Conservation (phyloP, 2,888 invertebrate genomes). For the Xestoiulus laeticollis region DNA sequence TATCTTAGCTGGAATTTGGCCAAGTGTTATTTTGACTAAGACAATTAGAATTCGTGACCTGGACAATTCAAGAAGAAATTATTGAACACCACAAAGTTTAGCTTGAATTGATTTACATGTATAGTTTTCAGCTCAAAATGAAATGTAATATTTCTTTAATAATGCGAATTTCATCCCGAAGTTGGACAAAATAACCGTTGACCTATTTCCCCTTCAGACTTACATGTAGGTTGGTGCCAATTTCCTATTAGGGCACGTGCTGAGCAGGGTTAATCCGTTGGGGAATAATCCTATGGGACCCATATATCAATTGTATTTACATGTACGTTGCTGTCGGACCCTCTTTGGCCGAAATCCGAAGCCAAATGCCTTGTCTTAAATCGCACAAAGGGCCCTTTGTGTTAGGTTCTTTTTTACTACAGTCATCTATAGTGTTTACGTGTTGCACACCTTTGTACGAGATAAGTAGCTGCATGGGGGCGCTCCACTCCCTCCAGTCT, state of each 20-base stretch:
- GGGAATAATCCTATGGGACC: not conserved
- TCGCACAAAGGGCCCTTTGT: conserved; percentile 19
- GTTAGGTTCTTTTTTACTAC: not conserved
- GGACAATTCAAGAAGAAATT: too few relatives aligned
- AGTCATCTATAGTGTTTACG: not conserved
- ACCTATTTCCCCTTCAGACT: too few relatives aligned
- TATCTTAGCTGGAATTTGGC: too few relatives aligned
- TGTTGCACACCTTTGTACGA: not conserved
- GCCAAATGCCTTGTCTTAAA: not conserved
- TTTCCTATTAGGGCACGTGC: not conserved
- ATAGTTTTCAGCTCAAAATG: too few relatives aligned
- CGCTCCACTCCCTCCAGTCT: conserved; percentile 8
- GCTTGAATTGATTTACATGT: too few relatives aligned
- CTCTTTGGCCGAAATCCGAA: not conserved
- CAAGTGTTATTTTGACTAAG: too few relatives aligned
- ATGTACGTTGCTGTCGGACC: not conserved
- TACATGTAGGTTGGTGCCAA: not conserved
- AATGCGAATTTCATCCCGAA: too few relatives aligned
- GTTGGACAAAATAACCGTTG: too few relatives aligned
- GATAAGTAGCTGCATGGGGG: conserved; percentile 43
- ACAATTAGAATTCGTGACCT: too few relatives aligned
- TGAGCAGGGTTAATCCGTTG: not conserved
- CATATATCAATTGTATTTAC: not conserved
- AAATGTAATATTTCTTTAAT: too few relatives aligned
- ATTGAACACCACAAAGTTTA: too few relatives aligned